Percentiles rank a stretch among this genome's conserved stretches.
phyloP scores from a whole-genome alignment of 2,113 vertebrate genomes.

The Plotosus lineatus region DNA sequence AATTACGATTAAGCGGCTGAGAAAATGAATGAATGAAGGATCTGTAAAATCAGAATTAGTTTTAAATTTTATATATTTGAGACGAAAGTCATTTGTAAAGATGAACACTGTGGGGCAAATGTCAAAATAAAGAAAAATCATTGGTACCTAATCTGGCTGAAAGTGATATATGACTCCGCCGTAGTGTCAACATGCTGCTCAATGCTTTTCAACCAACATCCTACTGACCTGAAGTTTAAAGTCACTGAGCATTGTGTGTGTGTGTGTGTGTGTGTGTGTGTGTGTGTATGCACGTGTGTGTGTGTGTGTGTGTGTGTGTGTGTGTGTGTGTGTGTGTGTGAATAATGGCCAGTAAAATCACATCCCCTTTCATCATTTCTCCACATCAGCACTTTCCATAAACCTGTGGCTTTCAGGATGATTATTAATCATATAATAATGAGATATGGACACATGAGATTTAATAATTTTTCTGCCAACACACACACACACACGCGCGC shows the following conservation, averaged over 20 bases:
- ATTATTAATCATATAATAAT: slow-evolving; percentile 1
- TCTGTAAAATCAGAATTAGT: no score
- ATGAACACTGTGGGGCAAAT: background rate
- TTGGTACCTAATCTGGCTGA: background rate
- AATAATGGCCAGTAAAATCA: background rate
- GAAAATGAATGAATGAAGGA: no score
- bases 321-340: background rate
- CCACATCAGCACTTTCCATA: slow-evolving; percentile 13
- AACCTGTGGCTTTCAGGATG: background rate
- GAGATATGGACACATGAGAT: slow-evolving; percentile 20
- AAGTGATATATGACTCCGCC: background rate
- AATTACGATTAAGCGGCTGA: no score
- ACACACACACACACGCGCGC: slow-evolving; percentile 8
- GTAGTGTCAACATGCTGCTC: background rate
- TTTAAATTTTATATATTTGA: background rate
- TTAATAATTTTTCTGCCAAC: slow-evolving; percentile 13
- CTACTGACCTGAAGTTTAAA: background rate
- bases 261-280: background rate
- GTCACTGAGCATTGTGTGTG: background rate
- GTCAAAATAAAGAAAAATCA: background rate
- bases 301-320: background rate
- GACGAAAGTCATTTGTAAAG: background rate
- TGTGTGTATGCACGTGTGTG: background rate
- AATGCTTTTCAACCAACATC: background rate
- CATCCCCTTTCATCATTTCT: background rate